Evolutionary conservation across 2,113 vertebrate species (phyloP).

Genomic region (Festucalex cinctus): DNA sequence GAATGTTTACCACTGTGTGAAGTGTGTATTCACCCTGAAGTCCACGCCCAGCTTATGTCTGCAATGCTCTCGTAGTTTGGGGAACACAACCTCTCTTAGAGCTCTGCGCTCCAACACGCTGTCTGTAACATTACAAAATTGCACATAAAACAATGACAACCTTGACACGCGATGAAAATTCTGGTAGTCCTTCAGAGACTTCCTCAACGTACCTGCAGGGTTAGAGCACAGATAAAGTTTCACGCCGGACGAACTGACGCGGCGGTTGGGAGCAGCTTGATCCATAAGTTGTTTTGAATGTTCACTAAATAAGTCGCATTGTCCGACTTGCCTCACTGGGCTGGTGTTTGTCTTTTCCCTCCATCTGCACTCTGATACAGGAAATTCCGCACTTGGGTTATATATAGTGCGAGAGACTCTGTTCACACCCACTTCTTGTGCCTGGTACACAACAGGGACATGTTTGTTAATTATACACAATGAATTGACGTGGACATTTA

Average conservation of each 20-base stretch:
- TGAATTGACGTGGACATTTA: neutral
- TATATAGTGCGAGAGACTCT: slow-evolving; percentile 27
- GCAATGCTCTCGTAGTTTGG: slow-evolving; percentile 68
- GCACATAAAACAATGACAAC: neutral
- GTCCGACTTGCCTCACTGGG: slow-evolving; percentile 5
- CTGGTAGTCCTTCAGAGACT: neutral
- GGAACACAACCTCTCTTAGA: slow-evolving; percentile 66
- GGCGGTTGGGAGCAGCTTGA: slow-evolving; percentile 3
- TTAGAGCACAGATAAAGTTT: slow-evolving; percentile 75
- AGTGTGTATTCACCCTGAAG: slow-evolving; percentile 62
- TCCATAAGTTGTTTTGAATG: slow-evolving; percentile 21
- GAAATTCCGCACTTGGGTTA: slow-evolving; percentile 40
- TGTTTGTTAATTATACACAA: neutral
- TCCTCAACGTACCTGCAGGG: slow-evolving; percentile 61
- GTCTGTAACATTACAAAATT: slow-evolving; percentile 46
- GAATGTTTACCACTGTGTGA: neutral
- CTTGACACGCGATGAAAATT: neutral
- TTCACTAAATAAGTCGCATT: neutral
- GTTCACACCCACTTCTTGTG: slow-evolving; percentile 48
- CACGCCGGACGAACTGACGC: slow-evolving; percentile 54
- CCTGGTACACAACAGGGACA: slow-evolving; percentile 2
- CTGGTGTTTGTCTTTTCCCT: slow-evolving; percentile 12
- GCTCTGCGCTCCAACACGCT: slow-evolving; percentile 65
- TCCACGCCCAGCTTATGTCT: slow-evolving; percentile 64
- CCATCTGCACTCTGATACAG: slow-evolving; percentile 37